These are phyloP conservation scores for human DNA, from an alignment of 2,113 vertebrate species.

Conservation along the genomic window GRCh38 chr14:28826001-28826500, in stretches of 20 bases:
- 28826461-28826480: neutral
- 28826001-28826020: neutral
- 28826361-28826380: too few relatives aligned
- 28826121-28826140: neutral
- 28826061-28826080: neutral
- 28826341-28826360: neutral
- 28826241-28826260: neutral
- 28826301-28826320: neutral
- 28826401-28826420: too few relatives aligned
- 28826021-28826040: neutral
- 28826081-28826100: neutral
- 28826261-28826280: neutral
- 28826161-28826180: neutral
- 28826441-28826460: neutral
- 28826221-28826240: neutral
- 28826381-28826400: accelerated
- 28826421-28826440: too few relatives aligned
- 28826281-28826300: neutral
- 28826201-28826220: neutral
- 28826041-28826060: neutral
- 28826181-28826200: neutral
- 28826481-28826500: neutral
- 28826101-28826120: neutral
- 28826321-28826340: neutral
- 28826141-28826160: neutral